These are phyloP conservation scores for Gastrophryne carolinensis DNA, from an alignment of 2,797 vertebrate genomes.

Conservation along the genomic window DNA sequence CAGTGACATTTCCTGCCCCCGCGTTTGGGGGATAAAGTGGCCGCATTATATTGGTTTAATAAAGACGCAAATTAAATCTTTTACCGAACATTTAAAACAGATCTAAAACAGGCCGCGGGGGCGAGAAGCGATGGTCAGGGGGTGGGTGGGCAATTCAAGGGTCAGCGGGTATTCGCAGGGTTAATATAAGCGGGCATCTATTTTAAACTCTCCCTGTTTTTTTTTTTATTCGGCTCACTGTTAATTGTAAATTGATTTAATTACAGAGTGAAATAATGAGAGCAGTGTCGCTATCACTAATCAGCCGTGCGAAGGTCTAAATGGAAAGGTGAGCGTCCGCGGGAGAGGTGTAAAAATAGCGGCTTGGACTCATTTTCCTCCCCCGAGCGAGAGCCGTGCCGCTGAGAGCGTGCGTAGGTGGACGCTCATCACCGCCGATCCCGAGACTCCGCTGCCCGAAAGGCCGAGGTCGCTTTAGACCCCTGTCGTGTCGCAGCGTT, in stretches of 20 bases:
- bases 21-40: not conserved
- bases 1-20: not conserved
- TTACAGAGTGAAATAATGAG: constrained; percentile 42
- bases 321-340: constrained; percentile 38
- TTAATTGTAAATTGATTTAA: constrained; percentile 50
- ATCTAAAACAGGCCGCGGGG: not conserved
- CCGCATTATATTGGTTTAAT: not conserved
- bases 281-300: constrained; percentile 30
- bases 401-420: constrained; percentile 30
- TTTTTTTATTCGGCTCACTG: constrained; percentile 22
- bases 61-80: not conserved
- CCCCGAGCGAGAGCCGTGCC: not conserved
- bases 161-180: not conserved
- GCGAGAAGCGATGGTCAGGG: not conserved
- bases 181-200: constrained; percentile 23
- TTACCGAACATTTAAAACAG: not conserved
- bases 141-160: not conserved
- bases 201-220: constrained; percentile 26
- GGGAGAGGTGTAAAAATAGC: constrained; percentile 42
- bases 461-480: too few species aligned
- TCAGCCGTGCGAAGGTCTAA: constrained; percentile 34
- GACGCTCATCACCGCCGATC: constrained; percentile 14
- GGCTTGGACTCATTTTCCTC: constrained; percentile 8
- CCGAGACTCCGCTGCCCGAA: too few species aligned
- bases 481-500: too few species aligned